Evolutionary conservation across 2,888 invertebrate species (phyloP), one percentile per base, ranked within the genome.

Genomic region (Encarsia formosa): DNA sequence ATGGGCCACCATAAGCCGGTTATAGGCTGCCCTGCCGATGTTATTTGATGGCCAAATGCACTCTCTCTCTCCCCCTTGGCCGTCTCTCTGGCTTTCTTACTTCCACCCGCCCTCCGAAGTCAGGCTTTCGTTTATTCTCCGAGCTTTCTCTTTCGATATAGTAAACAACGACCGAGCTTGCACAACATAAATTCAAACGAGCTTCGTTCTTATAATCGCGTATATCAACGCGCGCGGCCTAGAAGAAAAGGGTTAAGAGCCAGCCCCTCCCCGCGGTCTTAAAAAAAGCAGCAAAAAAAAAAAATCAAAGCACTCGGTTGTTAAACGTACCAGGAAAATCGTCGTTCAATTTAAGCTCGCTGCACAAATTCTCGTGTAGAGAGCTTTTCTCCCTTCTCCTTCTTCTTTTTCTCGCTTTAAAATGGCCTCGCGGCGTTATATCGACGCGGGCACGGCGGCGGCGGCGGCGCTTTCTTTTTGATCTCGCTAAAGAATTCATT

Each of bases 41-140:
- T 71, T 73, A 73, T 74, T 74, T 73, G 73, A 74, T 74, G 73
- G 73, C 71, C 70, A 73, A 74, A 73, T 74, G 73, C 73, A 73
- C 73, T 74, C 22, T 22, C 13, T 23, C 22, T 22, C 19, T 8
- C 5, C 11, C 22, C 19, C 16, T n/a, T n/a, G n/a, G n/a, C n/a
- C n/a, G n/a, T n/a, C n/a, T n/a, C n/a, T n/a, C n/a, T n/a, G n/a
- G n/a, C n/a, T n/a, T n/a, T n/a, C n/a, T n/a, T n/a, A n/a, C n/a
- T n/a, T n/a, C n/a, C n/a, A n/a, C n/a, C n/a, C n/a, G n/a, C 15
- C 9, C 35, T 9, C 19, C 20, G 16, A 11, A n/a, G 24, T 19
- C 18, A 24, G 32, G 34, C 18, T 40, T 22, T 6, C 6, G 31
- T 19, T 40, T 40, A 29, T 22, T 31, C 42, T 42, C 35, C 41